phyloP scores from a whole-genome alignment of 2,113 vertebrate genomes.

The Hippocampus barbouri region DNA sequence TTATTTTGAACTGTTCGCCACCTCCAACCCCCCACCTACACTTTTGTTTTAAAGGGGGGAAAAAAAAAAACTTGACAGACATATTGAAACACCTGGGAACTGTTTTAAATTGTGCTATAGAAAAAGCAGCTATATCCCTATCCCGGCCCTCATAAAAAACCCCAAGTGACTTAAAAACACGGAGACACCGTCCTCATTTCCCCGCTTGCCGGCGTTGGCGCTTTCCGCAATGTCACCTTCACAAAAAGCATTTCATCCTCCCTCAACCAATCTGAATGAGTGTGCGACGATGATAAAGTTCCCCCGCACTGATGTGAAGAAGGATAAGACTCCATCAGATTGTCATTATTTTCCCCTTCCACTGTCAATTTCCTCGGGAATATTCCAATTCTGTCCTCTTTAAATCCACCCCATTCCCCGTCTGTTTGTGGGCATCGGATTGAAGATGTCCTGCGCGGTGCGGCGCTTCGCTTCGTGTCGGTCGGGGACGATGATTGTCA shows the following conservation, averaged over 20 bases:
- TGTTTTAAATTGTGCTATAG: neutral
- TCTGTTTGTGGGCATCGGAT: slow-evolving; percentile 49
- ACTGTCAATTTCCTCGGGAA: slow-evolving; percentile 45
- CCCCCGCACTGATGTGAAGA: slow-evolving; percentile 27
- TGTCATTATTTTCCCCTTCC: slow-evolving; percentile 35
- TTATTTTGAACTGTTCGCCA: no score
- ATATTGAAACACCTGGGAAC: neutral
- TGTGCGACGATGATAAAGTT: slow-evolving; percentile 19
- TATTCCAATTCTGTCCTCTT: slow-evolving; percentile 24
- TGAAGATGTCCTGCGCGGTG: slow-evolving; percentile 51
- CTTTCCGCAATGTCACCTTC: slow-evolving; percentile 22
- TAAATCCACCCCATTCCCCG: slow-evolving; percentile 28
- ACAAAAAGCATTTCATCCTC: slow-evolving; percentile 11
- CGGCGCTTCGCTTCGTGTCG: neutral
- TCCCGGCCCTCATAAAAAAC: neutral
- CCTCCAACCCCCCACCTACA: no score
- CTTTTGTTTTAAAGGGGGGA: no score
- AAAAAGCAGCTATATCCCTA: neutral
- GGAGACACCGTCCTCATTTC: neutral
- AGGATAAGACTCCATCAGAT: slow-evolving; percentile 37
- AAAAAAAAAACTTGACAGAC: no score
- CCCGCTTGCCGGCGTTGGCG: neutral
- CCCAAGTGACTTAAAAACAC: neutral
- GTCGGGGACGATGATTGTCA: slow-evolving; percentile 55
- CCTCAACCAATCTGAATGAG: slow-evolving; percentile 3